Evolutionary conservation across 37 sponge, comb jelly and placozoan genomes (phyloP).

Genomic region (Oopsacas minuta): DNA sequence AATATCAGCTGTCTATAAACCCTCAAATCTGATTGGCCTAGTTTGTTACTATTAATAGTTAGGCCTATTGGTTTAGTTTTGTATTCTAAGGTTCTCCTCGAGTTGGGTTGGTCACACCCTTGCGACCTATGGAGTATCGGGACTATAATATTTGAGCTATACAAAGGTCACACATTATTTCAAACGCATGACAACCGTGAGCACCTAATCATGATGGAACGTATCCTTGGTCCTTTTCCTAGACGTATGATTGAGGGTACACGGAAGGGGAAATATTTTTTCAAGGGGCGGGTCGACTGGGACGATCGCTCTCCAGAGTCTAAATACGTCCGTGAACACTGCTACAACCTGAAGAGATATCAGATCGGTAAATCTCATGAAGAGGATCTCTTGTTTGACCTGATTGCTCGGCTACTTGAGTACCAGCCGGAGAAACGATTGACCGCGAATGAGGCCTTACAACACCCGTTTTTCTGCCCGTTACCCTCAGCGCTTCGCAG

Average conservation of each 20-base stretch:
- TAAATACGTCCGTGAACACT: conserved; percentile 68
- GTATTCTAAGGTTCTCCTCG: neutral
- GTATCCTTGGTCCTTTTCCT: conserved; percentile 78
- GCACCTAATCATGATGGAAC: conserved; percentile 97
- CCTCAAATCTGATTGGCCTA: neutral
- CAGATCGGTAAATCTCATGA: conserved; percentile 40
- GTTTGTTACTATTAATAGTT: neutral
- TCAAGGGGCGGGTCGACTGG: conserved; percentile 68
- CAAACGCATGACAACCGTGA: conserved; percentile 96
- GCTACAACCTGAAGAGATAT: conserved; percentile 68
- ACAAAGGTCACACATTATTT: conserved; percentile 90
- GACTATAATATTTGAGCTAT: conserved; percentile 93
- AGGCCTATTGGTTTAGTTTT: too few species aligned
- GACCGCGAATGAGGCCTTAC: conserved; percentile 62
- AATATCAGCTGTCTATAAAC: neutral
- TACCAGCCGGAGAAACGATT: conserved; percentile 70
- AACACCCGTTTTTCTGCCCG: conserved; percentile 71
- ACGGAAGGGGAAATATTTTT: conserved; percentile 65
- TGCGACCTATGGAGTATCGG: conserved; percentile 99
- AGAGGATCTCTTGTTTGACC: conserved; percentile 71
- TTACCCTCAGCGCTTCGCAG: neutral
- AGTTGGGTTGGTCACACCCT: conserved; percentile 95
- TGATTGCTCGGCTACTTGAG: conserved; percentile 56
- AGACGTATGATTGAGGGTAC: conserved; percentile 44
- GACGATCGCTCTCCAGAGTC: conserved; percentile 53